A percentile compares a stretch with the other conserved stretches of the same genome.
Conservation (phyloP, 2,797 vertebrate species). For the Zenarchopterus dispar region DNA sequence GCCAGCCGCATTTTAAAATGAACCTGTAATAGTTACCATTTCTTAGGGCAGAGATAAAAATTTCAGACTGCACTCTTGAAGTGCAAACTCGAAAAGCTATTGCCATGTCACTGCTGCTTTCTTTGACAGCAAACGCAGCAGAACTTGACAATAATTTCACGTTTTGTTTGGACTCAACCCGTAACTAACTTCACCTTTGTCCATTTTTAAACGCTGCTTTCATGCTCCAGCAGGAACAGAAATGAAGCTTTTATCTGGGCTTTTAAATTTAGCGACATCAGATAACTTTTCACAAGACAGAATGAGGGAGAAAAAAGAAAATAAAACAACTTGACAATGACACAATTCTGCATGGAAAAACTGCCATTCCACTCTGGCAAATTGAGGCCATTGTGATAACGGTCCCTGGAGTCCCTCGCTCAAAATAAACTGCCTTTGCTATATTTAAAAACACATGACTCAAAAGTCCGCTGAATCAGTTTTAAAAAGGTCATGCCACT, state of each 20-base stretch:
- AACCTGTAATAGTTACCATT: too few species aligned
- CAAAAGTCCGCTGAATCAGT: constrained; percentile 47
- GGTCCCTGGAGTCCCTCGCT: constrained; percentile 61
- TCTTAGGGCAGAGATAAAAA: too few species aligned
- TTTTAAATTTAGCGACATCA: constrained; percentile 61
- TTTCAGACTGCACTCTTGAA: too few species aligned
- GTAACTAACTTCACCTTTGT: constrained; percentile 33
- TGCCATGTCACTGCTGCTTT: constrained; percentile 7
- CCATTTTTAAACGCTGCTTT: constrained; percentile 53
- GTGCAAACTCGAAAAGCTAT: neutral
- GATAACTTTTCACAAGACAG: constrained; percentile 44
- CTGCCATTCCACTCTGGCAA: constrained; percentile 52
- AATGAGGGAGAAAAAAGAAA: constrained; percentile 22
- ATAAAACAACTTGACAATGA: constrained; percentile 51
- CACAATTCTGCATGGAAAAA: constrained; percentile 53
- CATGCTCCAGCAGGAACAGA: constrained; percentile 36
- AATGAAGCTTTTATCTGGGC: constrained; percentile 50
- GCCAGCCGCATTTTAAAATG: too few species aligned
- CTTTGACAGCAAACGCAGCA: constrained; percentile 2
- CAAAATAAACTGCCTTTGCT: constrained; percentile 71
- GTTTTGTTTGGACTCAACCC: constrained; percentile 41
- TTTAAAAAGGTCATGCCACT: constrained; percentile 58
- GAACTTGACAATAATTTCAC: constrained; percentile 19
- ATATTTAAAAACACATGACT: constrained; percentile 76
- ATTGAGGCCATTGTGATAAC: constrained; percentile 76